Evolutionary conservation across 2,113 vertebrate genomes (phyloP), one percentile per base, ranked within the genome.

Genomic region (Strix aluco): DNA sequence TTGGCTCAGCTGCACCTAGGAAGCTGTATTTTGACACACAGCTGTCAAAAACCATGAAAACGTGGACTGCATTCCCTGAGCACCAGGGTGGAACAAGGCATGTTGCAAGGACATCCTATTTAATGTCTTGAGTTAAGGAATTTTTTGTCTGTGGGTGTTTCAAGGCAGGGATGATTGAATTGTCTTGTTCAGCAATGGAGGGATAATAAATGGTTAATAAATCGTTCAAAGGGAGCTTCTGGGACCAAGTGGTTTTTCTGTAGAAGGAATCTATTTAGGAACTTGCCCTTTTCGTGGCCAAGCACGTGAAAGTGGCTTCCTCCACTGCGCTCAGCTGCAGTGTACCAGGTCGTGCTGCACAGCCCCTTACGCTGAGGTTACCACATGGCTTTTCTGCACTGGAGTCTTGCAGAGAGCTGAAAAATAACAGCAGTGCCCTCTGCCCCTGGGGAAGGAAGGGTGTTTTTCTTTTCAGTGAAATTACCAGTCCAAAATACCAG

Each of bases 31-130:
- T 52, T 66, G 62, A 38, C 42, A 62, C 32, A 9, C 0, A 3
- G 58, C 16, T 44, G 32, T 22, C 30, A 19, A 4, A 62, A 77
- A 0, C 2, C 0, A 0, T 38, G 23, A 20, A 61, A 42, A n/a
- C 8, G 0, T 2, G 65, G 42, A 7, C 6, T 4, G 10, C 14
- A 1, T 15, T 27, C 87, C 80, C 67, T 17, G 72, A 30, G 36
- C 38, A 1, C 15, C 34, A 5, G 34, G 8, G 7, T 3, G 42
- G 61, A 25, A 13, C 18, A 10, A n/a, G 73, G 40, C 23, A 10
- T 5, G 2, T 0, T 6, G 20, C 34, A 14, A n/a, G 81, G 22
- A n/a, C 20, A 1, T n/a, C n/a, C n/a, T 5, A 0, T 4, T 23
- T 4, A 0, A 15, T 10, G 18, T 4, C 58, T 17, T 27, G 16